A percentile compares a stretch with the other conserved stretches of the same genome.
Conservation (phyloP, 1,140 invertebrate species). For the Lordiphosa stackelbergi region DNA sequence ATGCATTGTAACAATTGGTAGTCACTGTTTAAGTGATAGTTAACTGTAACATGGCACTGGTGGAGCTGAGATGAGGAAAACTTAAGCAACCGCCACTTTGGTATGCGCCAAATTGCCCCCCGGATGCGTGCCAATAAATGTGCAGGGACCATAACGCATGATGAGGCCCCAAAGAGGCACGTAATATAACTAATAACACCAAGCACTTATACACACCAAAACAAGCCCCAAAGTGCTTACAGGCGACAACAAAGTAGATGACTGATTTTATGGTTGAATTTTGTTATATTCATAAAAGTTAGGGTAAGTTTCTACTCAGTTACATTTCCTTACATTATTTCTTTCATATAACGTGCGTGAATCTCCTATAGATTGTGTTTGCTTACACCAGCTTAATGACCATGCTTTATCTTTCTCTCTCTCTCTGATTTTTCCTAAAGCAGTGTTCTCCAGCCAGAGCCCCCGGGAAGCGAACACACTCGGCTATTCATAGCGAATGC, state of each 20-base stretch:
- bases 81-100: conserved; percentile 18
- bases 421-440: too few species aligned
- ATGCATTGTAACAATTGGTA: background rate
- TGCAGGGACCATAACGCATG: conserved; percentile 17
- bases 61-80: background rate
- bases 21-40: conserved; percentile 20
- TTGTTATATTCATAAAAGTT: too few species aligned
- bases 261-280: too few species aligned
- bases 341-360: too few species aligned
- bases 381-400: too few species aligned
- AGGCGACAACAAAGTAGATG: background rate
- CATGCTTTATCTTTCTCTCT: too few species aligned
- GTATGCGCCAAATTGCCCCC: conserved; percentile 41
- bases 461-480: too few species aligned
- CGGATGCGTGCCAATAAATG: conserved; percentile 28
- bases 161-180: conserved; percentile 37
- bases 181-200: conserved; percentile 54
- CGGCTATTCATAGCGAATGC: too few species aligned
- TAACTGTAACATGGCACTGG: conserved; percentile 2
- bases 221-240: background rate
- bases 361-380: too few species aligned
- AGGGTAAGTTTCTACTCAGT: background rate
- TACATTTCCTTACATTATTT: background rate
- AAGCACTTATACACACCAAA: conserved; percentile 7
- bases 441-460: too few species aligned